A percentile compares a stretch with the other conserved stretches of the same genome.
phyloP scores from a whole-genome alignment of 2,888 invertebrate genomes.

The Eupeodes luniger region DNA sequence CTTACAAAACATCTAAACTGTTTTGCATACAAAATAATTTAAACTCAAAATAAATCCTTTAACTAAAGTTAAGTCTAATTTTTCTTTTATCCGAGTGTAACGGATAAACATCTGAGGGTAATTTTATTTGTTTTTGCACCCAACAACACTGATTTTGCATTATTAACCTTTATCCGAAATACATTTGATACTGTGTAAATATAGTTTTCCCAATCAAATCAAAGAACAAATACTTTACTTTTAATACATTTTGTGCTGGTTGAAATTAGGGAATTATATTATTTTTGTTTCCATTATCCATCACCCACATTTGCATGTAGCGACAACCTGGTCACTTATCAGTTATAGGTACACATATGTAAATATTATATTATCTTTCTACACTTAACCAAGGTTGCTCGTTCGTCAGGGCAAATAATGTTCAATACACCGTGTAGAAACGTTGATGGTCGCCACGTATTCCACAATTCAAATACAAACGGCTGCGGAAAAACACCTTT shows the following conservation, averaged over 20 bases:
- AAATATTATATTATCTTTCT: too few relatives aligned
- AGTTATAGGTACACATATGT: constrained; percentile 10
- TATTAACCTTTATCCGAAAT: background rate
- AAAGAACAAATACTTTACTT: background rate
- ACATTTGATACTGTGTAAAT: background rate
- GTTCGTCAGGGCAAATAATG: constrained; percentile 57
- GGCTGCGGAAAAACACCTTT: constrained; percentile 39
- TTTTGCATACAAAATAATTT: too few relatives aligned
- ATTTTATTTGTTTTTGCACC: background rate
- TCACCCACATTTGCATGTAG: constrained; percentile 60
- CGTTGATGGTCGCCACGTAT: constrained; percentile 59
- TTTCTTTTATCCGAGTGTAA: background rate
- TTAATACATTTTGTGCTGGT: constrained; percentile 2
- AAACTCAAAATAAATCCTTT: too few relatives aligned
- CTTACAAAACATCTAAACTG: too few relatives aligned
- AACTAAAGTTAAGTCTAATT: too few relatives aligned
- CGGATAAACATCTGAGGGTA: background rate
- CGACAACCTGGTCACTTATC: constrained; percentile 69
- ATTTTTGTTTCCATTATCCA: constrained; percentile 31
- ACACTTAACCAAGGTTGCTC: constrained; percentile 62
- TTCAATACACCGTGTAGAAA: constrained; percentile 35
- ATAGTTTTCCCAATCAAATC: background rate
- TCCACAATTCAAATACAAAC: background rate
- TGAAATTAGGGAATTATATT: background rate
- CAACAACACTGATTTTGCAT: background rate